Evolutionary conservation across 1,140 invertebrate genomes (phyloP).

Genomic region (Calycopis cecrops): DNA sequence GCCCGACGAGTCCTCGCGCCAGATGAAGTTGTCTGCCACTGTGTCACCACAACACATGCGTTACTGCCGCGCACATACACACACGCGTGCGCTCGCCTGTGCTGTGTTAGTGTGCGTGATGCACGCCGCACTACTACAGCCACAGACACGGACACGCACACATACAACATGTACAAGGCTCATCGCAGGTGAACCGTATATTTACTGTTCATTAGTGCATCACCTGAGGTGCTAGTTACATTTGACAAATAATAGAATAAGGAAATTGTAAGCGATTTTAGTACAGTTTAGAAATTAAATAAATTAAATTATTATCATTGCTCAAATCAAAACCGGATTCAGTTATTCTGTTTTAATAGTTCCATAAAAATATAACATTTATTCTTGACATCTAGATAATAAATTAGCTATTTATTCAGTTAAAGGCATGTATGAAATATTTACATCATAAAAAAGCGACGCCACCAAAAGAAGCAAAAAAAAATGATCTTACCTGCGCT

Average conservation of each 20-base stretch:
- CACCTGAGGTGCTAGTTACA: too few relatives aligned
- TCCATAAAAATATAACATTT: conserved; percentile 7
- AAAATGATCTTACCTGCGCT: conserved; percentile 42
- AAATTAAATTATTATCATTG: too few relatives aligned
- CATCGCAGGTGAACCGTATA: too few relatives aligned
- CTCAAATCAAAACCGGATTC: not conserved
- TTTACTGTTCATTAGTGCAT: too few relatives aligned
- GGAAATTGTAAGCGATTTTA: too few relatives aligned
- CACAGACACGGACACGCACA: too few relatives aligned
- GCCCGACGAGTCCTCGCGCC: conserved; percentile 69
- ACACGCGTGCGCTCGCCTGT: not conserved
- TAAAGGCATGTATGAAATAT: conserved; percentile 68
- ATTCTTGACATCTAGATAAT: too few relatives aligned
- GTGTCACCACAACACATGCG: conserved; percentile 15
- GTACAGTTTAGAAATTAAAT: too few relatives aligned
- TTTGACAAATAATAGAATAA: too few relatives aligned
- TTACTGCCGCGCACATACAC: not conserved
- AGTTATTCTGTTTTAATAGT: conserved; percentile 9
- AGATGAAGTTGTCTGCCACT: conserved; percentile 58
- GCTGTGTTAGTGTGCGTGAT: too few relatives aligned
- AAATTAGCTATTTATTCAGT: not conserved
- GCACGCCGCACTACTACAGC: too few relatives aligned
- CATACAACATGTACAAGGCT: too few relatives aligned
- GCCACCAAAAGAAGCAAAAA: conserved; percentile 22
- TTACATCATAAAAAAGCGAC: conserved; percentile 23